Evolutionary conservation across 2,113 vertebrate species (phyloP).

Genomic region (Carlito syrichta): DNA sequence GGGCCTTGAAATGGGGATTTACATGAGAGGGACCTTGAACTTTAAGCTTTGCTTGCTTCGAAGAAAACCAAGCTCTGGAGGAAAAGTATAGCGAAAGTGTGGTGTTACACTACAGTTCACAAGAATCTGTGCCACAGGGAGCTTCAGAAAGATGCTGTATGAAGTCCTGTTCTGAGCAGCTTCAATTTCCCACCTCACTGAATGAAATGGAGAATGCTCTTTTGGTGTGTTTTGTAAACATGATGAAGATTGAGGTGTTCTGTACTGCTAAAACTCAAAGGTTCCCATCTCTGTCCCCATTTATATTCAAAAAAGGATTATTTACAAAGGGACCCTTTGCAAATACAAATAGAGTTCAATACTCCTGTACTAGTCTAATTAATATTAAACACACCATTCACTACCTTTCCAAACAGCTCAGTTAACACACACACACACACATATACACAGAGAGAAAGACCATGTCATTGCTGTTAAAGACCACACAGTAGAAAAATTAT

Average conservation of each 20-base stretch:
- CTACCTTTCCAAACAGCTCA: not conserved
- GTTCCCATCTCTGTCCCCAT: not conserved
- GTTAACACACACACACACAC: not conserved
- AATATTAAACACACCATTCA: conserved; percentile 40
- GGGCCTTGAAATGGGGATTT: not conserved
- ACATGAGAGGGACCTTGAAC: not conserved
- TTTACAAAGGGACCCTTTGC: conserved; percentile 36
- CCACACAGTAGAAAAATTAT: conserved; percentile 10
- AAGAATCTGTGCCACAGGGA: not conserved
- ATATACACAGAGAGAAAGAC: not conserved
- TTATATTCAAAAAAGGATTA: conserved; percentile 1
- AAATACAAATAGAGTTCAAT: conserved; percentile 30
- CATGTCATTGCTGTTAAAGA: conserved; percentile 9
- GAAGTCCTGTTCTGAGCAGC: not conserved
- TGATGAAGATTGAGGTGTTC: not conserved
- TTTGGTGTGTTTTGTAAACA: not conserved
- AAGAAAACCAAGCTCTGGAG: not conserved
- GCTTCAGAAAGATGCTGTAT: not conserved
- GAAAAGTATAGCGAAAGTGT: not conserved
- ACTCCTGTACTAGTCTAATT: not conserved
- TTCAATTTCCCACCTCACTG: not conserved
- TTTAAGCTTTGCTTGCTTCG: not conserved
- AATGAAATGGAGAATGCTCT: not conserved
- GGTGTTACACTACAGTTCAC: not conserved
- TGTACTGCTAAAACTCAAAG: not conserved